phyloP scores from a whole-genome alignment of 2,797 vertebrate genomes.

The Benthosema pterotum region DNA sequence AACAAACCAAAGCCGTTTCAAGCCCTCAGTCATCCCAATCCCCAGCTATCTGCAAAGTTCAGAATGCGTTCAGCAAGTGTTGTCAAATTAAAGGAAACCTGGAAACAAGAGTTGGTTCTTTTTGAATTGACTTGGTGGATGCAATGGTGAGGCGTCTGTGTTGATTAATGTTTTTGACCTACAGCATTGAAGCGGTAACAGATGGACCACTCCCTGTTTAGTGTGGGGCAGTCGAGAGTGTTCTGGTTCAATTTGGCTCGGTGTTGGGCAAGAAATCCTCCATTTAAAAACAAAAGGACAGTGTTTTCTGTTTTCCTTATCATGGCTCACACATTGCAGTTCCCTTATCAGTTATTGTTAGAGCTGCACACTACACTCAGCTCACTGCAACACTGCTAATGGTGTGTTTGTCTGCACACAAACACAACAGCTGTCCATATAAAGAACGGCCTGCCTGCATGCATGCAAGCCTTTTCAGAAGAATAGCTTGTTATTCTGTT shows the following conservation, averaged over 20 bases:
- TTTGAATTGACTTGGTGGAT: neutral
- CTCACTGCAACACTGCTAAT: slow-evolving; percentile 10
- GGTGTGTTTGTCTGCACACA: slow-evolving; percentile 4
- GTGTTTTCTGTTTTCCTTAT: slow-evolving; percentile 30
- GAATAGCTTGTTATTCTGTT: neutral
- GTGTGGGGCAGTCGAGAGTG: neutral
- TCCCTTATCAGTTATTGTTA: slow-evolving; percentile 34
- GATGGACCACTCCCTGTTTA: slow-evolving; percentile 31
- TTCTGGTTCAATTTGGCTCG: neutral
- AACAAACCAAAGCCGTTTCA: slow-evolving; percentile 52
- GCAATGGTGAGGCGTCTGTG: neutral
- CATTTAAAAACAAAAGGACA: slow-evolving; percentile 13
- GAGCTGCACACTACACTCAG: slow-evolving; percentile 4
- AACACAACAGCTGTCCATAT: slow-evolving; percentile 9
- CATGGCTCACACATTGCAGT: slow-evolving; percentile 3
- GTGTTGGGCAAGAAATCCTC: neutral
- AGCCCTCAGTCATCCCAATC: slow-evolving; percentile 7
- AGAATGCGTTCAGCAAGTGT: neutral
- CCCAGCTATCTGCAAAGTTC: slow-evolving; percentile 5
- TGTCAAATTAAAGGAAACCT: neutral
- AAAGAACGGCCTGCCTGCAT: neutral
- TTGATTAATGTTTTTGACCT: slow-evolving; percentile 1
- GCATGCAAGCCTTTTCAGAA: slow-evolving; percentile 4
- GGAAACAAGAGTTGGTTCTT: neutral
- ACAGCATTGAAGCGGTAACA: slow-evolving; percentile 19